Base-by-base conservation (phyloP, 2,888 invertebrate species). In the Eutolmus rufibarbis region DNA sequence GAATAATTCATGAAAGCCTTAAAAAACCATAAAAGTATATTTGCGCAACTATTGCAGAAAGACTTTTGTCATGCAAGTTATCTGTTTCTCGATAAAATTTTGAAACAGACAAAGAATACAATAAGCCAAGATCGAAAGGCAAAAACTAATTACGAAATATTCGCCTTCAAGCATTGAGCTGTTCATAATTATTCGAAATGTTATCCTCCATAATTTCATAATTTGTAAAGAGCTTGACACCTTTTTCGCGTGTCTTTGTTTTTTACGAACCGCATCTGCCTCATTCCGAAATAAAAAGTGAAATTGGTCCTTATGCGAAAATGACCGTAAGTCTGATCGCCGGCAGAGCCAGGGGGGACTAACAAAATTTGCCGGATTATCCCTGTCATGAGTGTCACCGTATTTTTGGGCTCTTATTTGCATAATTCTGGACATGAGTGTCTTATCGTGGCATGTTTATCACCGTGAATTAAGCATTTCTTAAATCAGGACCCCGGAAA, bases 351-450 rank as follows among this genome's bases (percentile, higher is more conserved):
- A 28, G 34, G 12, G 34, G 12, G 34, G 77, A 56, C 40, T 37
- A 77, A 16, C 34, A 19, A 34, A 77, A 40, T 40, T 37, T 77
- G 40, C 14, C 23, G 43, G 78, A 78, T 78, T 43, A 78, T 78
- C 78, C 78, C 43, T 78, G 78, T 78, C 78, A 78, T 78, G 78
- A 78, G 78, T 78, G 78, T 78, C 78, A 19, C 43, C 78, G 78
- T 78, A 78, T 78, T 78, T 78, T 43, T 40, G 46, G 23, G 2
- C 19, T 78, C 78, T 78, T 78, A 78, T 78, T 78, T 78, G 37
- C 78, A 78, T 78, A 78, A 78, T 78, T 78, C 43, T 78, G 78
- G 9, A 78, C 46, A 40, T 43, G 40, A 78, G 23, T 78, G 40
- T 43, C 23, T 78, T 78, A 78, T 78, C 78, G 37, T 19, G 78